phyloP scores from a whole-genome alignment of 1,140 invertebrate species.

The Drosophila bipectinata region DNA sequence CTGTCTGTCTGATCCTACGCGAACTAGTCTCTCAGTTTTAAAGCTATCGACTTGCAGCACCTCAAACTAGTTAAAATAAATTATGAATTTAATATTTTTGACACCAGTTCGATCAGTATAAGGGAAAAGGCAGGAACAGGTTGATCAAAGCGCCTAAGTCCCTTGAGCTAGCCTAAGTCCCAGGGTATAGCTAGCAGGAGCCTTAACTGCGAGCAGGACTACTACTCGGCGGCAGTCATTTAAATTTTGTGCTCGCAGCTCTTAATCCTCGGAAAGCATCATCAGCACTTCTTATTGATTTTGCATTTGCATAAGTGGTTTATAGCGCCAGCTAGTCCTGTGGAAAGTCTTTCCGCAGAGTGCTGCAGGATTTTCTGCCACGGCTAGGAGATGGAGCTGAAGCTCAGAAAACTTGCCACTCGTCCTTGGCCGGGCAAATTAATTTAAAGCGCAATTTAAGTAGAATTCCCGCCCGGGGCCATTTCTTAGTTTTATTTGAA shows the following conservation, averaged over 20 bases:
- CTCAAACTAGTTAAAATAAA: neutral
- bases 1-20: too few relatives aligned
- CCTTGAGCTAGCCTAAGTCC: neutral
- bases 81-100: neutral
- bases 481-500: constrained; percentile 56
- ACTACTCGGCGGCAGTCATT: neutral
- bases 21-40: too few relatives aligned
- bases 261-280: constrained; percentile 3
- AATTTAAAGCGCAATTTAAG: constrained; percentile 76
- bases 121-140: neutral
- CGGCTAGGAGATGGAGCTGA: neutral
- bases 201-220: constrained; percentile 12
- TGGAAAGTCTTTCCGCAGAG: constrained; percentile 1
- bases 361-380: constrained; percentile 48
- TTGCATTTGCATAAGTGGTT: constrained; percentile 55
- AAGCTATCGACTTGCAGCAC: too few relatives aligned
- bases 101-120: neutral
- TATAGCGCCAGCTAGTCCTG: constrained; percentile 19
- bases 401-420: neutral
- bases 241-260: neutral
- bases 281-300: constrained; percentile 44
- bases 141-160: neutral
- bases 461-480: constrained; percentile 43
- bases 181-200: neutral
- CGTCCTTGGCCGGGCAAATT: constrained; percentile 43